Conservation (phyloP, 2,797 vertebrate species). For the Moxostoma hubbsi region DNA sequence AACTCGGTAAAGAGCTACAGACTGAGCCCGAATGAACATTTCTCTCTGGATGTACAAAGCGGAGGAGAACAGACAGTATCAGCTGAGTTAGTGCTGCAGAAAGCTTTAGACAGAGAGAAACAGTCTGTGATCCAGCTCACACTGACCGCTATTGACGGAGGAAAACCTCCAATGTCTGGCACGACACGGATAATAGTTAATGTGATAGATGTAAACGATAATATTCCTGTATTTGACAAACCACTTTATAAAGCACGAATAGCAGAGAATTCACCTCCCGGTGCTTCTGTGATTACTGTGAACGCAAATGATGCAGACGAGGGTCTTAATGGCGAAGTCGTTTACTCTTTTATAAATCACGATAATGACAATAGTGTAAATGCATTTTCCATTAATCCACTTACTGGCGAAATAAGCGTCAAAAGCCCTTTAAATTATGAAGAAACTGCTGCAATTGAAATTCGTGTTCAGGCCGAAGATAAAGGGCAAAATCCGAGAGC, state of each 20-base stretch:
- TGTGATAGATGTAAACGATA: conserved; percentile 74
- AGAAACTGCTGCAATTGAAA: conserved; percentile 79
- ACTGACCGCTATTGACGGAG: conserved; percentile 73
- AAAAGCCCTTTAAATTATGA: conserved; percentile 82
- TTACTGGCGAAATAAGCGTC: conserved; percentile 78
- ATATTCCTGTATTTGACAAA: conserved; percentile 70
- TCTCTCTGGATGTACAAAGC: conserved; percentile 78
- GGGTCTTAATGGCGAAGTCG: conserved; percentile 68
- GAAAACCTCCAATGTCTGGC: conserved; percentile 67
- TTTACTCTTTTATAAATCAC: conserved; percentile 71
- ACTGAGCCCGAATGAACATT: conserved; percentile 82
- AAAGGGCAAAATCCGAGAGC: conserved; percentile 72
- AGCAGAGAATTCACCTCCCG: conserved; percentile 61
- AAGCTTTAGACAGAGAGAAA: conserved; percentile 74
- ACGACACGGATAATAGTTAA: conserved; percentile 63
- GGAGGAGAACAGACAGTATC: conserved; percentile 61
- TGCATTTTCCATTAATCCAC: conserved; percentile 60
- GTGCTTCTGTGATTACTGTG: conserved; percentile 61
- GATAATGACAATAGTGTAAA: conserved; percentile 64
- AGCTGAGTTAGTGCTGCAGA: conserved; percentile 75
- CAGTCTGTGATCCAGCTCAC: conserved; percentile 66
- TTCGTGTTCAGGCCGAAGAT: conserved; percentile 84
- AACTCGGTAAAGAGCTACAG: conserved; percentile 83
- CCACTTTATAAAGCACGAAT: conserved; percentile 70
- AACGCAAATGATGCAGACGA: conserved; percentile 74